phyloP scores from a whole-genome alignment of 2,113 vertebrate genomes.

The Orthonyx spaldingii region DNA sequence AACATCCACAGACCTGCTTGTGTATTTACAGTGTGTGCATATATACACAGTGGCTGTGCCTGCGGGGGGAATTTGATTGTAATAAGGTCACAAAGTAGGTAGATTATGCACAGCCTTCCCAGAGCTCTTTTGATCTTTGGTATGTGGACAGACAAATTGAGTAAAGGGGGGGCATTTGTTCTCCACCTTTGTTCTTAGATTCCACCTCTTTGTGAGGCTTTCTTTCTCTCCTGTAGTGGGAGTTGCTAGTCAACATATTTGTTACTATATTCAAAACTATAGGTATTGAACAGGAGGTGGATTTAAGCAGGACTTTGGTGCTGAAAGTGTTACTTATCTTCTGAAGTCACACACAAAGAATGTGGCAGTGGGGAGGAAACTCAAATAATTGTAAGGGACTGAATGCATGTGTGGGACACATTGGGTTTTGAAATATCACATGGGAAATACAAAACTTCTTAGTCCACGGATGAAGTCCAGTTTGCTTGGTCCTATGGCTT shows the following conservation, averaged over 20 bases:
- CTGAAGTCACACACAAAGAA: not conserved
- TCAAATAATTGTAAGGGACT: not conserved
- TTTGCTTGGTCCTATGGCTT: not conserved
- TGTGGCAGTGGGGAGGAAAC: not conserved
- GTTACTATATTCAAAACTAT: not conserved
- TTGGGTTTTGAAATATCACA: not conserved
- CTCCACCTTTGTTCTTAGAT: conserved; percentile 18
- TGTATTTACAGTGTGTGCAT: conserved; percentile 54
- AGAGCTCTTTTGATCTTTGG: conserved; percentile 47
- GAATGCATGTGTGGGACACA: not conserved
- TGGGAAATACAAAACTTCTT: not conserved
- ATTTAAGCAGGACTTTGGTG: not conserved
- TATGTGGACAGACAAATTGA: conserved; percentile 50
- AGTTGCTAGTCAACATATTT: not conserved
- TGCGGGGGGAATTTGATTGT: conserved; percentile 8
- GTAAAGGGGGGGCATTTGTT: conserved; percentile 31
- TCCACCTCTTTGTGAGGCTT: conserved; percentile 2
- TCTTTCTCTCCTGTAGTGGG: not conserved
- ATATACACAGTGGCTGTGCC: conserved; percentile 21
- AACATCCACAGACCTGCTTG: not conserved
- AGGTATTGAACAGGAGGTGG: not conserved
- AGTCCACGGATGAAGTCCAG: not conserved
- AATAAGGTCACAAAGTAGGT: conserved; percentile 49
- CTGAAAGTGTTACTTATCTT: not conserved
- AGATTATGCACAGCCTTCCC: conserved; percentile 46